Base-by-base conservation (phyloP, 2,113 vertebrate genomes). In the Sylvia atricapilla region DNA sequence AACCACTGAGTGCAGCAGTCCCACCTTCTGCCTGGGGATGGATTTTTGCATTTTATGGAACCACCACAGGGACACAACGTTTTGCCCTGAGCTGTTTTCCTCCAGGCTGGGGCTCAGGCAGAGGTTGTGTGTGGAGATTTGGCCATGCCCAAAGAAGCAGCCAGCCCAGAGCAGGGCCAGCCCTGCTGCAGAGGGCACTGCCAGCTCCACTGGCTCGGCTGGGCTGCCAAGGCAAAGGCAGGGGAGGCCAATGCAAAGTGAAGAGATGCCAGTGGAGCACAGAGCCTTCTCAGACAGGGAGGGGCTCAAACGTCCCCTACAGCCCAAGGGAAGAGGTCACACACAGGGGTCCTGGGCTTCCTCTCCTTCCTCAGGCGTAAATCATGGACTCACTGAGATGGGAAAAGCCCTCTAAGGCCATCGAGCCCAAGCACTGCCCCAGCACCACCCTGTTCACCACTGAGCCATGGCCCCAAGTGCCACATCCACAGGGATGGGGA, bases 341-440 rank as follows among this genome's bases (percentile, higher is more conserved):
- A 1, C 3, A 2, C 28, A 35, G 80, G 33, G 31, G 12, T 30
- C 37, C n/a, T 63, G 52, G 41, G 33, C 49, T 73, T 55, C 43
- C 47, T 27, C 23, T 14, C 64, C 49, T 62, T 53, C 28, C 31
- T 30, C 31, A 28, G 55, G 70, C 62, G 31, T 0, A 13, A 53
- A 20, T 9, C 47, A 24, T 30, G 64, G 84, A 39, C 20, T 46
- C 23, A 20, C 13, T 53, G 49, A 30, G 28, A 12, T 0, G 53
- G 84, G 73, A 70, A 46, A 78, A 62, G n/a, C 56, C 33, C 27
- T n/a, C 47, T 5, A 3, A 62, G 47, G 19, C 8, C 52, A 58
- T 1, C 0, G 11, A 33, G 46, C 41, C 53, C 49, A 27, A 41
- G 23, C 23, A 56, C 20, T 15, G 1, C 28, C 63, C 53, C 46